These are phyloP conservation scores for Murina feae DNA, from an alignment of 2,113 vertebrate species.

Conservation along the genomic window DNA sequence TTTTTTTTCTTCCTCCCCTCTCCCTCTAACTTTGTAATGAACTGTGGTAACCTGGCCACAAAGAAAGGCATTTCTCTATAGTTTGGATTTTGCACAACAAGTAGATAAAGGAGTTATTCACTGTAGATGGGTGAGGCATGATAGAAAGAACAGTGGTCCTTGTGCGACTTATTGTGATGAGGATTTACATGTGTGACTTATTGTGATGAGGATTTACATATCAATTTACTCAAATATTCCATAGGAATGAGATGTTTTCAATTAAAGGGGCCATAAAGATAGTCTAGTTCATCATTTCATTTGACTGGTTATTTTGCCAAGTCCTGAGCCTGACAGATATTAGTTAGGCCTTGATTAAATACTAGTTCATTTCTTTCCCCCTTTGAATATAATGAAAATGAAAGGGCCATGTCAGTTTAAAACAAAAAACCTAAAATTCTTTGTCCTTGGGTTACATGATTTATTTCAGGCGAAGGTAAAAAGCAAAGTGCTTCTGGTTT, in stretches of 20 bases:
- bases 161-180: neutral
- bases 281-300: constrained; percentile 10
- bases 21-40: neutral
- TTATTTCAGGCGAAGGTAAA: neutral
- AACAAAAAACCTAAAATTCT: neutral
- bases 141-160: neutral
- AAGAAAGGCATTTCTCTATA: neutral
- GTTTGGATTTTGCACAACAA: neutral
- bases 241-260: constrained; percentile 15
- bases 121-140: neutral
- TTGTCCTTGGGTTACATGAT: neutral
- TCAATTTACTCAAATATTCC: neutral
- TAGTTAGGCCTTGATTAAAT: neutral
- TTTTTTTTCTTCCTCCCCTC: neutral
- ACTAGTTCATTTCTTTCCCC: neutral
- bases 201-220: neutral
- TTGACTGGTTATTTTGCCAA: neutral
- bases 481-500: neutral
- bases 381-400: constrained; percentile 1
- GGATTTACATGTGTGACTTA: neutral
- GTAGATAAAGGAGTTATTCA: neutral
- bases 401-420: neutral
- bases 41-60: neutral
- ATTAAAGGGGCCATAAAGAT: neutral
- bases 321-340: neutral